Percentiles rank a stretch among this genome's conserved stretches.
These are phyloP conservation scores for Protophormia terraenovae DNA, from an alignment of 2,888 invertebrate species.

Conservation along the genomic window DNA sequence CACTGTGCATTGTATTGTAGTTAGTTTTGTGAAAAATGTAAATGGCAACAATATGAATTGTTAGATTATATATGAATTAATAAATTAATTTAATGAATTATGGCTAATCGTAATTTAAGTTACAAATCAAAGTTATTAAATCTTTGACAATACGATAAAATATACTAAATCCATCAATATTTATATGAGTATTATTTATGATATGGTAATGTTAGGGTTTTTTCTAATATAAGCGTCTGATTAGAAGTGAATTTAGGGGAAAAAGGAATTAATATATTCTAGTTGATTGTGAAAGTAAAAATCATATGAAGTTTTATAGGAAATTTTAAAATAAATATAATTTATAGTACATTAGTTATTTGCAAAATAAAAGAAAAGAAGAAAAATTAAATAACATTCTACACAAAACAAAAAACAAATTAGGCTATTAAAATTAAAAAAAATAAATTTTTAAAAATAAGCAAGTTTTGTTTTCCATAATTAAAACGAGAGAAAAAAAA, in stretches of 20 bases:
- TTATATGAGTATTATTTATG: background rate
- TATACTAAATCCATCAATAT: background rate
- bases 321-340: too few relatives aligned
- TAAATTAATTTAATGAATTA: slow-evolving; percentile 41
- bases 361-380: too few relatives aligned
- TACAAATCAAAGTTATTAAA: slow-evolving; percentile 45
- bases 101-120: slow-evolving; percentile 45
- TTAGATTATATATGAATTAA: slow-evolving; percentile 43
- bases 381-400: too few relatives aligned
- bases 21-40: background rate
- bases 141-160: background rate
- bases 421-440: too few relatives aligned
- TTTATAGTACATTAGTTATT: too few relatives aligned
- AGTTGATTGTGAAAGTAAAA: too few relatives aligned
- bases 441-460: too few relatives aligned
- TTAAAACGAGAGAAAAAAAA: too few relatives aligned
- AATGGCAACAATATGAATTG: slow-evolving; percentile 1
- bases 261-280: background rate
- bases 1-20: too few relatives aligned
- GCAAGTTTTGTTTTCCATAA: too few relatives aligned
- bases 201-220: background rate
- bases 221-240: background rate
- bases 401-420: too few relatives aligned
- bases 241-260: background rate
- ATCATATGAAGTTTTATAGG: too few relatives aligned